These are phyloP conservation scores for Pampusana beccarii DNA, from an alignment of 2,113 vertebrate genomes.

Conservation along the genomic window DNA sequence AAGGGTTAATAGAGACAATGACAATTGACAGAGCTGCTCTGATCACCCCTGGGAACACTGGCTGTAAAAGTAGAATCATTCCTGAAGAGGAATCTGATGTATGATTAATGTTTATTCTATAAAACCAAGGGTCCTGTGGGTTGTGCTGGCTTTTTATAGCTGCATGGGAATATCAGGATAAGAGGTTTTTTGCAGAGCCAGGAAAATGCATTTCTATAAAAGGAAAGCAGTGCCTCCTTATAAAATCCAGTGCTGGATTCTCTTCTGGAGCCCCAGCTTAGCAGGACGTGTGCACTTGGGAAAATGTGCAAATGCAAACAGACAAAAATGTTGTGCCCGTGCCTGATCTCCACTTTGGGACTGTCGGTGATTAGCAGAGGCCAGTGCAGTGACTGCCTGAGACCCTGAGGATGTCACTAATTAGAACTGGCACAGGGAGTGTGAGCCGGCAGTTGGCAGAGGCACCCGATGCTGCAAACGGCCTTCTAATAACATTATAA, in stretches of 20 bases:
- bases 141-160: conserved; percentile 79
- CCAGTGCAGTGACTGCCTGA: neutral
- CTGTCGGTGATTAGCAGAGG: neutral
- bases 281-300: neutral
- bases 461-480: neutral
- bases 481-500: neutral
- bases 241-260: conserved; percentile 43
- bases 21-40: neutral
- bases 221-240: conserved; percentile 59
- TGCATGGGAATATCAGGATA: conserved; percentile 75
- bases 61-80: conserved; percentile 34
- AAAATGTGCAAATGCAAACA: conserved; percentile 6
- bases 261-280: conserved; percentile 46
- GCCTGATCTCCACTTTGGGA: neutral
- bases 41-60: neutral
- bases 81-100: conserved; percentile 54
- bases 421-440: neutral
- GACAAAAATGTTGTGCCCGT: neutral
- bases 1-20: neutral
- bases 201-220: conserved; percentile 76
- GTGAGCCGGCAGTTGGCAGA: neutral
- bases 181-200: conserved; percentile 50
- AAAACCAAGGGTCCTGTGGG: conserved; percentile 63
- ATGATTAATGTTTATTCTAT: conserved; percentile 67
- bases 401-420: conserved; percentile 7